Evolutionary conservation across 2,888 invertebrate genomes (phyloP).

Genomic region (Digitonthophagus gazella): DNA sequence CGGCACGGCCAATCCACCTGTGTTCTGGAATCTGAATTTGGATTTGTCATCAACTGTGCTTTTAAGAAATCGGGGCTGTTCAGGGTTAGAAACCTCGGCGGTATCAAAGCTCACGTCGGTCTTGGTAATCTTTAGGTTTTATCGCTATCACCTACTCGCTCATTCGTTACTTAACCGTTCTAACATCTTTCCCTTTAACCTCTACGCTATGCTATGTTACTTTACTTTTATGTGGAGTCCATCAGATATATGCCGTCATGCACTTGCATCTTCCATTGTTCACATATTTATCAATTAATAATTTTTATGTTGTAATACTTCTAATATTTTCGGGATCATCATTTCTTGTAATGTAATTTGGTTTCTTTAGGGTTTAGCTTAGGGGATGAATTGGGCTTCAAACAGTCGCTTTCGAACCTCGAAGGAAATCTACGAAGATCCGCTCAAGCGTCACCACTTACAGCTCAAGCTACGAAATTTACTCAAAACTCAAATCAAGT

Average conservation of each 20-base stretch:
- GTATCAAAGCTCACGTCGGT: constrained; percentile 86
- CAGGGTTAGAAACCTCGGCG: constrained; percentile 87
- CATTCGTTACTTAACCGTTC: neutral
- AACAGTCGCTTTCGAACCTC: constrained; percentile 80
- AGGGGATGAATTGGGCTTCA: constrained; percentile 83
- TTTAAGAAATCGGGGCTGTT: constrained; percentile 90
- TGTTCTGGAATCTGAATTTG: constrained; percentile 86
- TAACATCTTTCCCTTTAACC: neutral
- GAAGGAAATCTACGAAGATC: constrained; percentile 63
- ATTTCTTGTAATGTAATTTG: no score
- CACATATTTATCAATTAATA: neutral
- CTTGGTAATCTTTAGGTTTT: constrained; percentile 64
- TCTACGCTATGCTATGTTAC: neutral
- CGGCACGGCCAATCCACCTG: constrained; percentile 72
- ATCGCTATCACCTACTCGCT: constrained; percentile 16
- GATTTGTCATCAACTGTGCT: constrained; percentile 87
- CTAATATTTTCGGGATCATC: neutral
- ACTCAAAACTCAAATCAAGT: constrained; percentile 27
- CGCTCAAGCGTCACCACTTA: constrained; percentile 42
- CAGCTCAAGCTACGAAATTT: constrained; percentile 40
- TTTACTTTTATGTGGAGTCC: constrained; percentile 3
- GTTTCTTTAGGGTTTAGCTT: constrained; percentile 74
- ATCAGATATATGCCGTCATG: neutral
- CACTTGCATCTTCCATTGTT: constrained; percentile 1
- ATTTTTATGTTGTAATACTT: constrained; percentile 5